Evolutionary conservation across 2,113 vertebrate genomes (phyloP), one percentile per base, ranked within the genome.

Genomic region (Anarhynchus alexandrinus): DNA sequence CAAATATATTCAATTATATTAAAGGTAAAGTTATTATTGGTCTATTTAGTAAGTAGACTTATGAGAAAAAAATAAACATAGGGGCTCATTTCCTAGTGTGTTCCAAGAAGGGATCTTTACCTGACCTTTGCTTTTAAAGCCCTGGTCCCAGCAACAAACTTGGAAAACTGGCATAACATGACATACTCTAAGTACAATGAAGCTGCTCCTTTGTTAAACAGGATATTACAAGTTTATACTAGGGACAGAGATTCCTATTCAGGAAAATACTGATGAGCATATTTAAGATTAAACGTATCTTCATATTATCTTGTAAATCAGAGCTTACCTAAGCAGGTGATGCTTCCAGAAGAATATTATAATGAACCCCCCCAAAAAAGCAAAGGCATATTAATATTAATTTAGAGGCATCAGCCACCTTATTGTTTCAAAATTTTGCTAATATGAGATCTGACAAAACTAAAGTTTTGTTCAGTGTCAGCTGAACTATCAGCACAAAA

Each of bases 81-180:
- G 25, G 64, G 30, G 42, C 29, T 70, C 21, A 64, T 64, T 71
- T 51, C 51, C 38, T 26, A 51, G 29, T 23, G n/a, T 65, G 43
- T 64, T 87, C 40, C 69, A 82, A 86, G 77, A 67, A 83, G 40
- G 64, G 42, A 91, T 82, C 72, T 81, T 86, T 36, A 83, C 32
- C 73, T 65, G 62, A 85, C 57, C 66, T 95, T 91, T 94, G 65
- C 83, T 87, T 96, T 89, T 45, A 82, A 69, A 95, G 70, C 40
- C 61, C 57, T 70, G 42, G 96, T 82, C 36, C 25, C 84, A 65
- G 58, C 87, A 93, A 80, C 43, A 82, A 64, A 45, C 49, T 92
- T 65, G 30, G 82, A 76, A 91, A 93, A 82, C 36, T 52, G 91
- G 62, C 38, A 52, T 36, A 89, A 62, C 34, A 43, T 70, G 61